Evolutionary conservation across 1,140 invertebrate species (phyloP).

Genomic region (Geopemphigus sp.): DNA sequence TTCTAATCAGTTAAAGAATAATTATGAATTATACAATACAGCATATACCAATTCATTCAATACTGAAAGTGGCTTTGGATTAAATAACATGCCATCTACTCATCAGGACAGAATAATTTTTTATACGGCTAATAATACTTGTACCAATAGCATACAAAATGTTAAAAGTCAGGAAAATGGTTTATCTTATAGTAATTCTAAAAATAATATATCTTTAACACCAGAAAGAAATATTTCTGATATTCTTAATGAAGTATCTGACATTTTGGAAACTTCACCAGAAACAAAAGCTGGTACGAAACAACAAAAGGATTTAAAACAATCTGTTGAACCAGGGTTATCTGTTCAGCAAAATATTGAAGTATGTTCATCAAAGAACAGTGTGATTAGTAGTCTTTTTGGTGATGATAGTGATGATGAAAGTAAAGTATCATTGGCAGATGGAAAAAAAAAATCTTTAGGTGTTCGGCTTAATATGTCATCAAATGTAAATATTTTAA

Average conservation of each 20-base stretch:
- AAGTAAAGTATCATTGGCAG: constrained; percentile 6
- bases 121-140: neutral
- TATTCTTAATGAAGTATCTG: constrained; percentile 1
- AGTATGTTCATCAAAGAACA: neutral
- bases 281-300: neutral
- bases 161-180: neutral
- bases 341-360: neutral
- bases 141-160: constrained; percentile 2
- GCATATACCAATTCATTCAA: neutral
- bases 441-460: constrained; percentile 40
- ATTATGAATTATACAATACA: neutral
- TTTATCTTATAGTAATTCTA: neutral
- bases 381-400: constrained; percentile 1
- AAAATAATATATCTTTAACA: neutral
- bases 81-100: neutral
- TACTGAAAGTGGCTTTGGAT: neutral
- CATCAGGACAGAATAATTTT: neutral
- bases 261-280: neutral
- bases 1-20: neutral
- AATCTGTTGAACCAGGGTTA: neutral
- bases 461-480: constrained; percentile 1
- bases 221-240: neutral
- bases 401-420: constrained; percentile 31
- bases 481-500: constrained; percentile 46
- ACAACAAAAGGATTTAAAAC: neutral